Percentiles rank a stretch among this genome's conserved stretches.
These are phyloP conservation scores for Leptinotarsa rubiginosa DNA, from an alignment of 2,888 invertebrate species.

Conservation along the genomic window DNA sequence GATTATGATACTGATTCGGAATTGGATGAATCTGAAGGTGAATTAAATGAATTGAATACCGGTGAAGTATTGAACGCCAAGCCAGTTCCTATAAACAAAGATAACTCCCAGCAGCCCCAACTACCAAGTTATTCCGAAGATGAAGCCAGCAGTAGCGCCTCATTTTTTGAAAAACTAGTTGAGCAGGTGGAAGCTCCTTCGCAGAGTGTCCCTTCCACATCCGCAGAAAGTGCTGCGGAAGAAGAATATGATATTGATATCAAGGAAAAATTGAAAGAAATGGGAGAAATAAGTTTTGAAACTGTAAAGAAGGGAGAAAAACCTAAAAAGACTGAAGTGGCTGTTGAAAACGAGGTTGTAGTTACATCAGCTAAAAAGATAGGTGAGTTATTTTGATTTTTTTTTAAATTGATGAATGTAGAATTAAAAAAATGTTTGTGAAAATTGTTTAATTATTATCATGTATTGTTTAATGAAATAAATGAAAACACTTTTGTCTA, in stretches of 20 bases:
- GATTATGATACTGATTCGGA: conserved; percentile 63
- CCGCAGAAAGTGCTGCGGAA: conserved; percentile 49
- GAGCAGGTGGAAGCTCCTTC: conserved; percentile 54
- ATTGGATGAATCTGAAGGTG: conserved; percentile 64
- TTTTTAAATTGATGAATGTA: too few relatives aligned
- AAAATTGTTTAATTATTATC: too few relatives aligned
- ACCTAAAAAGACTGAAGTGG: conserved; percentile 63
- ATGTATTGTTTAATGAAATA: too few relatives aligned
- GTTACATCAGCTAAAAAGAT: conserved; percentile 72
- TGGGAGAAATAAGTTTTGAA: conserved; percentile 69
- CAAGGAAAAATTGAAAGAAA: conserved; percentile 74
- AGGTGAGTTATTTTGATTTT: conserved; percentile 43
- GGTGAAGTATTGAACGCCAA: conserved; percentile 43
- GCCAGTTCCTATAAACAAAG: conserved; percentile 44
- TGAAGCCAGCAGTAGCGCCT: conserved; percentile 62
- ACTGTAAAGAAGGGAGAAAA: conserved; percentile 66
- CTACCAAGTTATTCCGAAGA: conserved; percentile 53
- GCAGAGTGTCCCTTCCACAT: conserved; percentile 34
- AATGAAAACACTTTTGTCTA: too few relatives aligned
- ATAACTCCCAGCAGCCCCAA: conserved; percentile 28
- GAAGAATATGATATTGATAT: conserved; percentile 71
- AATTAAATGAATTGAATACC: conserved; percentile 58
- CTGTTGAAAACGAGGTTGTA: conserved; percentile 83
- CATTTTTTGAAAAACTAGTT: conserved; percentile 61
- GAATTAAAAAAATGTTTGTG: too few relatives aligned